Evolutionary conservation across 2,888 invertebrate genomes (phyloP).

Genomic region (Tachina fera): DNA sequence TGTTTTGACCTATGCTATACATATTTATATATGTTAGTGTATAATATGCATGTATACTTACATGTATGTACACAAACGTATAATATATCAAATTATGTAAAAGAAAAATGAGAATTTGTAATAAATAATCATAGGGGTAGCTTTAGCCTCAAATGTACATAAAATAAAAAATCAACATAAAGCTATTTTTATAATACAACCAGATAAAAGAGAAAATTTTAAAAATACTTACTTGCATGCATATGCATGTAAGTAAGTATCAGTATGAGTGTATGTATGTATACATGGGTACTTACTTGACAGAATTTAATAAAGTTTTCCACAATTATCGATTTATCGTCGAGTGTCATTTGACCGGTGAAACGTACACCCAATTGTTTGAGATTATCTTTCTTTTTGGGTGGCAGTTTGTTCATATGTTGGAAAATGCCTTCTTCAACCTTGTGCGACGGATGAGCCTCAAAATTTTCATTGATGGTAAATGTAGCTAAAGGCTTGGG

Average conservation of each 20-base stretch:
- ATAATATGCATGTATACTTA: too few species aligned
- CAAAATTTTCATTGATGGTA: constrained; percentile 82
- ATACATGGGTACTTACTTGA: constrained; percentile 76
- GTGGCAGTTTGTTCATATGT: constrained; percentile 82
- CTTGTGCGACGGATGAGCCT: constrained; percentile 82
- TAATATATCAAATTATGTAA: too few species aligned
- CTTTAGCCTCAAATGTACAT: too few species aligned
- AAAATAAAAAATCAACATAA: too few species aligned
- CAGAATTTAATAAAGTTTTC: constrained; percentile 83
- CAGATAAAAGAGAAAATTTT: neutral
- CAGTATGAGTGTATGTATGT: neutral
- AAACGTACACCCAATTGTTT: constrained; percentile 82
- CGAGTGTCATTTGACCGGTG: constrained; percentile 82
- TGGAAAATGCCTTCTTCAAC: constrained; percentile 83
- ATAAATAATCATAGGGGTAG: too few species aligned
- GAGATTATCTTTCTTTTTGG: constrained; percentile 82
- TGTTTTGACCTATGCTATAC: too few species aligned
- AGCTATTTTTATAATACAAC: too few species aligned
- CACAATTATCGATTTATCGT: constrained; percentile 83
- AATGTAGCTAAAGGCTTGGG: constrained; percentile 81
- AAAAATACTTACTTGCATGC: neutral
- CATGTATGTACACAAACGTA: too few species aligned
- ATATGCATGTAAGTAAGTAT: constrained; percentile 13
- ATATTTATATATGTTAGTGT: too few species aligned
- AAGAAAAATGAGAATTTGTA: too few species aligned